These are phyloP conservation scores for Ctenochaetus hawaiiensis DNA, from an alignment of 2,797 vertebrate genomes.

Conservation along the genomic window DNA sequence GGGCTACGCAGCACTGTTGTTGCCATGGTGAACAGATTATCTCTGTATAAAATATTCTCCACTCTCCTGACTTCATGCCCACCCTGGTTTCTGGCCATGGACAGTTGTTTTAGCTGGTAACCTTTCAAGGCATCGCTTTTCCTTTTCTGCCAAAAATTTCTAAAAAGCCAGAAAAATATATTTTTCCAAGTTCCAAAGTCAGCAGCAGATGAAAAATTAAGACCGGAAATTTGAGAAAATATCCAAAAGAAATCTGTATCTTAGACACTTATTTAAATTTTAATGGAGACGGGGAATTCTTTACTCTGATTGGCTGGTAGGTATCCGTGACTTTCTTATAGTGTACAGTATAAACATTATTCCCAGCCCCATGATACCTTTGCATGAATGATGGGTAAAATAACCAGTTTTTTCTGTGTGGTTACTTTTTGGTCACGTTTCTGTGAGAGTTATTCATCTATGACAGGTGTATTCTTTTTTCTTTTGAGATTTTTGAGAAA, in stretches of 20 bases:
- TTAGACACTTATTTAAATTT: neutral
- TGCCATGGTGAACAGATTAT: conserved; percentile 76
- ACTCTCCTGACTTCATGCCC: conserved; percentile 50
- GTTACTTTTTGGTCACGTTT: neutral
- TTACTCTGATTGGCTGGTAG: neutral
- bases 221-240: neutral
- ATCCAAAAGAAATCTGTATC: neutral
- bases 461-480: neutral
- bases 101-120: conserved; percentile 56
- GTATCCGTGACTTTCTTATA: neutral
- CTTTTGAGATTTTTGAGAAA: neutral
- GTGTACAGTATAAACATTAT: neutral
- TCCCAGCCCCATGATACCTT: neutral
- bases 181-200: neutral
- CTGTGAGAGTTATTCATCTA: neutral
- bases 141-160: neutral
- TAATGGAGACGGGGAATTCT: neutral
- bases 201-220: neutral
- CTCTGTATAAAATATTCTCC: conserved; percentile 43
- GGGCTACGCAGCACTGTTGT: conserved; percentile 63
- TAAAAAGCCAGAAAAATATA: conserved; percentile 3
- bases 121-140: conserved; percentile 47
- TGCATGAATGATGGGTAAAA: neutral
- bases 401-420: neutral
- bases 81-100: conserved; percentile 15